phyloP scores from a whole-genome alignment of 23 tunicate genomes.

The Ascidia mentula region DNA sequence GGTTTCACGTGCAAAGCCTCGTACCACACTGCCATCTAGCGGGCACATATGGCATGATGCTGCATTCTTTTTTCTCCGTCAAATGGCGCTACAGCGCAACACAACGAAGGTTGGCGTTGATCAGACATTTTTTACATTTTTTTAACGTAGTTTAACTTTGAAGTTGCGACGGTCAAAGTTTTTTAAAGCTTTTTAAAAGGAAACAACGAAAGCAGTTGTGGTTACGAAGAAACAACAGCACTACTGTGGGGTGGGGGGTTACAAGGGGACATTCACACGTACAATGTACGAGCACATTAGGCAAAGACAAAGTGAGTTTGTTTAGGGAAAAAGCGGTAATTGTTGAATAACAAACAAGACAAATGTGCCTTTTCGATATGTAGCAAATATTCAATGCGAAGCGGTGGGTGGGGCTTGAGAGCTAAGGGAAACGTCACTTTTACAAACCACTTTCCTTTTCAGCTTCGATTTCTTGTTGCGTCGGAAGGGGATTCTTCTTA shows the following conservation, averaged over 20 bases:
- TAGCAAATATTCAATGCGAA: too few relatives aligned
- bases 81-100: not conserved
- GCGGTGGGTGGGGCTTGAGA: not conserved
- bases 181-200: too few relatives aligned
- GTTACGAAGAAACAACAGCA: slow-evolving; percentile 3
- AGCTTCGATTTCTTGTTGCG: slow-evolving; percentile 19
- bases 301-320: too few relatives aligned
- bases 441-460: not conserved
- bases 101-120: not conserved
- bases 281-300: too few relatives aligned
- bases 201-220: too few relatives aligned
- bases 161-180: too few relatives aligned
- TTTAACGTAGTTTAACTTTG: too few relatives aligned
- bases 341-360: too few relatives aligned
- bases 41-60: not conserved
- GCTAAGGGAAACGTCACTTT: not conserved
- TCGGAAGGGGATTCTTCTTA: slow-evolving; percentile 47
- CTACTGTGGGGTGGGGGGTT: not conserved
- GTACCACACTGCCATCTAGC: not conserved
- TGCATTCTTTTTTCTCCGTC: not conserved
- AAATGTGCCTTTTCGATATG: too few relatives aligned
- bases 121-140: too few relatives aligned
- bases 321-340: too few relatives aligned
- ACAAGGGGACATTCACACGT: not conserved
- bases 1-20: too few relatives aligned